phyloP scores from a whole-genome alignment of 2,113 vertebrate species.

The Vidua chalybeata region DNA sequence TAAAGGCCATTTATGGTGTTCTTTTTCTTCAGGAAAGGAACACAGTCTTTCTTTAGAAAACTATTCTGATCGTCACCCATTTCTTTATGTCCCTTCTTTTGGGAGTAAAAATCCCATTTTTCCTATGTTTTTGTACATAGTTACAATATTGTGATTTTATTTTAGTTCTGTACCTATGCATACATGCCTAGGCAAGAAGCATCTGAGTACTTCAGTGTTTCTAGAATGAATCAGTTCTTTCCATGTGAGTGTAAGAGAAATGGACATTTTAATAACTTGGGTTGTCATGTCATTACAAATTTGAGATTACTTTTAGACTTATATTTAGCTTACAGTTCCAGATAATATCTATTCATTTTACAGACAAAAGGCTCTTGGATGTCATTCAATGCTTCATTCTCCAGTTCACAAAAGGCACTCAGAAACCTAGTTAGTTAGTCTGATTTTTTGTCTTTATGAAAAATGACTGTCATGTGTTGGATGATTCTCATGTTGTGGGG shows the following conservation, averaged over 20 bases:
- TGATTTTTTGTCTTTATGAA: neutral
- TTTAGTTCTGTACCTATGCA: neutral
- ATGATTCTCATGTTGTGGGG: neutral
- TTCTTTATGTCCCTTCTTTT: neutral
- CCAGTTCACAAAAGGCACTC: neutral
- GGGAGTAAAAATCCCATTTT: neutral
- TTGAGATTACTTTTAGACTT: neutral
- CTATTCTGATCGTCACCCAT: rapidly evolving
- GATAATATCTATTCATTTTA: neutral
- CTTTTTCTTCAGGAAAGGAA: neutral
- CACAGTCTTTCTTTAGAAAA: neutral
- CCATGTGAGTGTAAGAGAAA: neutral
- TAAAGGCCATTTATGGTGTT: neutral
- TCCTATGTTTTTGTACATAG: neutral
- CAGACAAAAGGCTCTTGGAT: neutral
- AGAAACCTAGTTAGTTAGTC: neutral
- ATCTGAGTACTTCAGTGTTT: neutral
- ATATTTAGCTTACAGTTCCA: neutral
- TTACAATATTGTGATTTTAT: neutral
- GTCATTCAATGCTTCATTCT: neutral
- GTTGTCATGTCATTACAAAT: neutral
- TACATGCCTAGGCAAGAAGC: neutral
- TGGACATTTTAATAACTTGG: neutral
- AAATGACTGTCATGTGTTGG: neutral
- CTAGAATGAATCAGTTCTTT: neutral